These are phyloP conservation scores for Macrosteles quadrilineatus DNA, from an alignment of 1,140 invertebrate species.

Conservation along the genomic window DNA sequence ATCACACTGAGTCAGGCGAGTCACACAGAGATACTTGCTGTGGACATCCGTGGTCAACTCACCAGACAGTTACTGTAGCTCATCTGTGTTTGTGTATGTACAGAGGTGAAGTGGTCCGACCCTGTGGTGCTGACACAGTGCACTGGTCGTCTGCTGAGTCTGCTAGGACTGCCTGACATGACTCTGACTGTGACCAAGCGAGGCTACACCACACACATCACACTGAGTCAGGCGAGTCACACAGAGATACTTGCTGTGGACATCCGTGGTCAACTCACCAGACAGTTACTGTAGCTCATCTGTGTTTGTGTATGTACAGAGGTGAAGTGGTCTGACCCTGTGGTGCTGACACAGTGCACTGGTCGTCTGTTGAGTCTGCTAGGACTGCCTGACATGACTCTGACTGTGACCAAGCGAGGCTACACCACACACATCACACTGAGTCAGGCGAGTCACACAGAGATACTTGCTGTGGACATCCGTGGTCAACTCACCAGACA, in stretches of 20 bases:
- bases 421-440: conserved; percentile 40
- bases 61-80: not conserved
- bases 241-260: no score
- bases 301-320: no score
- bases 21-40: conserved; percentile 41
- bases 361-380: conserved; percentile 40
- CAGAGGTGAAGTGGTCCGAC: no score
- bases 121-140: no score
- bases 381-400: conserved; percentile 38
- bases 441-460: conserved; percentile 39
- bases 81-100: no score
- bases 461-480: conserved; percentile 42
- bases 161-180: no score
- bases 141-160: no score
- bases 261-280: no score
- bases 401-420: conserved; percentile 37
- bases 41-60: conserved; percentile 39
- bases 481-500: conserved; percentile 32
- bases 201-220: no score
- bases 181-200: no score
- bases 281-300: no score
- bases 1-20: conserved; percentile 39
- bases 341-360: conserved; percentile 35
- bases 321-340: conserved; percentile 39
- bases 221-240: no score